Conservation (phyloP, 1,140 invertebrate genomes). For the Babylonia areolata region DNA sequence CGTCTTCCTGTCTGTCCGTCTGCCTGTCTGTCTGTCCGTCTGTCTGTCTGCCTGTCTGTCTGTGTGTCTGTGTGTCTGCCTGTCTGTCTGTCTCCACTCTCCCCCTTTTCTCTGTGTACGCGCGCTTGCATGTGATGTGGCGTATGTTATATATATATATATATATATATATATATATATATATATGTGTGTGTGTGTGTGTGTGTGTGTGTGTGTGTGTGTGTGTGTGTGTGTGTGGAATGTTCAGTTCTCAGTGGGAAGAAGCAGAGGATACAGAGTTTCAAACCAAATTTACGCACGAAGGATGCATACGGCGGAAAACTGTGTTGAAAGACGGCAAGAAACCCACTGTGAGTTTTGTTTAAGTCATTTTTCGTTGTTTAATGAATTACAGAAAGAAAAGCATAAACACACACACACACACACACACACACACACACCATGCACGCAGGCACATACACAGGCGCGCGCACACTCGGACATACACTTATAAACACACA, state of each 20-base stretch:
- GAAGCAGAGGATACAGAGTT: constrained; percentile 54
- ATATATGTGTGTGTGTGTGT: not conserved
- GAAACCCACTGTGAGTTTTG: constrained; percentile 84
- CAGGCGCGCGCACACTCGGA: too few species aligned
- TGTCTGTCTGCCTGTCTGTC: not conserved
- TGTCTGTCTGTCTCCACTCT: not conserved
- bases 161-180: not conserved
- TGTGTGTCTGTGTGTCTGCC: not conserved
- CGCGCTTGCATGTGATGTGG: too few species aligned
- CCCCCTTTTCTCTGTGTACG: too few species aligned
- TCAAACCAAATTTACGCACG: constrained; percentile 77
- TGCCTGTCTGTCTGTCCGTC: too few species aligned
- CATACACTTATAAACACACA: too few species aligned
- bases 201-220: not conserved
- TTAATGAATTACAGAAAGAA: too few species aligned
- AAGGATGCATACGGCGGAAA: constrained; percentile 90
- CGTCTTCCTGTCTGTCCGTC: too few species aligned
- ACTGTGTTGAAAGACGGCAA: constrained; percentile 91
- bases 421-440: too few species aligned
- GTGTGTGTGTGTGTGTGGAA: not conserved
- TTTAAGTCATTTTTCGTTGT: too few species aligned
- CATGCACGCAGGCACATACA: too few species aligned
- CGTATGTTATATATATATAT: too few species aligned
- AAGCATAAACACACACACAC: too few species aligned
- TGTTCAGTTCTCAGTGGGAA: constrained; percentile 48